Evolutionary conservation across 2,888 invertebrate genomes (phyloP), one percentile per base, ranked within the genome.

Genomic region (Drosophila acutilabella): DNA sequence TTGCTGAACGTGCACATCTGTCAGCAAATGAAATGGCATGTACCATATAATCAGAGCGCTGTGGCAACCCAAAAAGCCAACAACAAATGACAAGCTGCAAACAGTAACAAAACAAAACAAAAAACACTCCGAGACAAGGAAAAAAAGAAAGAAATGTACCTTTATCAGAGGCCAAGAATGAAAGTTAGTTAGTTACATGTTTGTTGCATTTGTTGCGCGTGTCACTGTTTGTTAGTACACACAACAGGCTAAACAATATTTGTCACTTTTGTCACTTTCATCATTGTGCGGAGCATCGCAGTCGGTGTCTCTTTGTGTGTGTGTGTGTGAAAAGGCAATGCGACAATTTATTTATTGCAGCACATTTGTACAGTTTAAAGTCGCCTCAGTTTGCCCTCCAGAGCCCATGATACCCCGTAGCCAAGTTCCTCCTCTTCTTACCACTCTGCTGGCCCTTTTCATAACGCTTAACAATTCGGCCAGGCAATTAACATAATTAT

Each of bases 401-500:
- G 1, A 13, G 4, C 13, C n/a, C n/a, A n/a, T n/a, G n/a, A n/a
- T n/a, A n/a, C n/a, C 36, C 36, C 36, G 0, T 36, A 11, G 10
- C 33, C 36, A 36, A 11, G 4, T 36, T 2, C 36, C 10, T 33
- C 2, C 5, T 11, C 33, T 33, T 33, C 11, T 5, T 44, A 5
- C 30, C 16, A 2, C 18, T 7, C 18, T 7, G 13, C 18, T 18
- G 18, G 36, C 57, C 57, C 45, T 47, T 57, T 47, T 47, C 36
- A 57, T 47, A 57, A 57, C 23, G 45, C 23, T 20, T 26, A 71
- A 81, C 85, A 84, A 80, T 76, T 78, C 51, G 67, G 56, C 18
- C 41, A 42, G 64, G 53, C 77, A 78, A 84, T 84, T 89, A 84
- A 78, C 81, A 84, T 89, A 88, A 84, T 84, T 84, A 88, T 84